phyloP scores from a whole-genome alignment of 2,113 vertebrate genomes.

The Bungarus multicinctus region DNA sequence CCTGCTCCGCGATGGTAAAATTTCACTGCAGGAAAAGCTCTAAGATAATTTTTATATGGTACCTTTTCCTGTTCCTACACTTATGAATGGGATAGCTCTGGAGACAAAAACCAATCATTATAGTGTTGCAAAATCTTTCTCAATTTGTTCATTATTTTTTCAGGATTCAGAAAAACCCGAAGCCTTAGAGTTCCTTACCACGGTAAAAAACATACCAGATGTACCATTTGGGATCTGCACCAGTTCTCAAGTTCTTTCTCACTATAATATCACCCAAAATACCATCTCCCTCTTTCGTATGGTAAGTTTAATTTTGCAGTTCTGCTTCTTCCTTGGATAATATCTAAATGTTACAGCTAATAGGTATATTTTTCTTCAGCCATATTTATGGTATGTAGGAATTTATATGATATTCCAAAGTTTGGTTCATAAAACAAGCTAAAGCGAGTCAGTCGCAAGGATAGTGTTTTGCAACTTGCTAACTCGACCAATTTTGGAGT shows the following conservation, averaged over 20 bases:
- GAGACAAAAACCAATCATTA: background rate
- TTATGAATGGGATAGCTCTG: background rate
- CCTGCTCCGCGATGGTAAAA: background rate
- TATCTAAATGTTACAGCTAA: background rate
- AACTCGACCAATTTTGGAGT: background rate
- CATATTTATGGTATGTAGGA: background rate
- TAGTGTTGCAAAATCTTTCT: background rate
- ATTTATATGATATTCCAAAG: background rate
- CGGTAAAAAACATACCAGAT: slow-evolving; percentile 62
- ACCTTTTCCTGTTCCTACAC: background rate
- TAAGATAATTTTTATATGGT: background rate
- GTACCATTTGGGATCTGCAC: slow-evolving; percentile 79
- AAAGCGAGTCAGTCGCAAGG: background rate
- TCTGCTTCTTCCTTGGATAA: background rate
- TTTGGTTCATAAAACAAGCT: background rate
- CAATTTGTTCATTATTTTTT: background rate
- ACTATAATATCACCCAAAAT: slow-evolving; percentile 71
- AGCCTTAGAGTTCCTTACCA: slow-evolving; percentile 66
- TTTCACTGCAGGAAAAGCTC: background rate
- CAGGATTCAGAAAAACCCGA: slow-evolving; percentile 75
- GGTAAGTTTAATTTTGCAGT: slow-evolving; percentile 64
- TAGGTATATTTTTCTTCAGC: background rate
- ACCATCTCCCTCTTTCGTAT: slow-evolving; percentile 81
- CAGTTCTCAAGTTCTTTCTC: slow-evolving; percentile 70
- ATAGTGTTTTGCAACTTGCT: background rate